phyloP scores from a whole-genome alignment of 2,113 vertebrate genomes.

The Morone saxatilis region DNA sequence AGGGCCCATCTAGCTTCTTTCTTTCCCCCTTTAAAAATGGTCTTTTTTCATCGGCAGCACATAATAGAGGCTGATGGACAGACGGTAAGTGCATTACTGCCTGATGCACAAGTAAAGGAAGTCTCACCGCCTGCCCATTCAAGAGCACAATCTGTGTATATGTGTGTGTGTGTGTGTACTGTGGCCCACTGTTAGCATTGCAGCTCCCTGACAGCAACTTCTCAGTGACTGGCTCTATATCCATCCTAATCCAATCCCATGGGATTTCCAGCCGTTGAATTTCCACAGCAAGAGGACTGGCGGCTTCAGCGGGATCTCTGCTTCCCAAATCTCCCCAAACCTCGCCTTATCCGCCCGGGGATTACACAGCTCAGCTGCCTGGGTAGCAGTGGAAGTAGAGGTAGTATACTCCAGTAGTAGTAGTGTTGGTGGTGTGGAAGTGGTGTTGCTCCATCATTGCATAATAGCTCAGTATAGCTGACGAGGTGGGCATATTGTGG shows the following conservation, averaged over 20 bases:
- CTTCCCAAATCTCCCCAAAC: conserved; percentile 78
- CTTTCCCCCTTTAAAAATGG: conserved; percentile 22
- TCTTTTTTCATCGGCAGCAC: conserved; percentile 38
- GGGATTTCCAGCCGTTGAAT: conserved; percentile 77
- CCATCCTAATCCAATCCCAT: conserved; percentile 82
- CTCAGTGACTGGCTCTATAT: conserved; percentile 78
- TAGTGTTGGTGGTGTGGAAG: conserved; percentile 14
- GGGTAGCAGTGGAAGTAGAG: conserved; percentile 56
- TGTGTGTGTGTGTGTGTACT: conserved; percentile 27
- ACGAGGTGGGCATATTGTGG: conserved; percentile 59
- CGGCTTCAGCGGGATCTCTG: conserved; percentile 77
- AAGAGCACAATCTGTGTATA: conserved; percentile 47
- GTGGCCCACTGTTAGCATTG: conserved; percentile 56
- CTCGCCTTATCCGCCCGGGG: conserved; percentile 69
- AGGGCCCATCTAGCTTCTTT: conserved; percentile 6
- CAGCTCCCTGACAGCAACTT: conserved; percentile 72
- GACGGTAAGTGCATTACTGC: conserved; percentile 44
- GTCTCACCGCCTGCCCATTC: conserved; percentile 55
- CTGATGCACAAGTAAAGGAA: conserved; percentile 55
- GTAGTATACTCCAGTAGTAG: conserved; percentile 39
- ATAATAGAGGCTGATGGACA: conserved; percentile 58
- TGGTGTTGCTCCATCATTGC: conserved; percentile 68
- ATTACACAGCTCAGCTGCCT: conserved; percentile 79
- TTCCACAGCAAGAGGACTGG: conserved; percentile 76
- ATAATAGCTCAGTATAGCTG: conserved; percentile 61